A percentile compares a stretch with the other conserved stretches of the same genome.
These are phyloP conservation scores for Mactra quadrangularis DNA, from an alignment of 1,140 invertebrate species.

Conservation along the genomic window DNA sequence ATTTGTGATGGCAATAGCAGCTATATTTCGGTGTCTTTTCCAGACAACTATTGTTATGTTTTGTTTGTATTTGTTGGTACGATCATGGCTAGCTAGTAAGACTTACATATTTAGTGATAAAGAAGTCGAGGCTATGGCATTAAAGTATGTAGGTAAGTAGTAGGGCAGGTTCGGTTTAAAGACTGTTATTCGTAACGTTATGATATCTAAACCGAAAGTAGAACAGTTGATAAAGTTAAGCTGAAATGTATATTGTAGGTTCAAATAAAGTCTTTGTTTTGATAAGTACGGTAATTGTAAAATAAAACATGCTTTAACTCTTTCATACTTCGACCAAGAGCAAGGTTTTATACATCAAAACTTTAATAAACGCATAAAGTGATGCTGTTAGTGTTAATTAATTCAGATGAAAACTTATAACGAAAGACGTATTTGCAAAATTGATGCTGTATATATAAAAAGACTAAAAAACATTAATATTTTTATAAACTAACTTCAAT, in stretches of 20 bases:
- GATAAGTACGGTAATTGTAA: neutral
- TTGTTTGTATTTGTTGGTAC: constrained; percentile 18
- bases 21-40: too few species aligned
- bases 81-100: constrained; percentile 27
- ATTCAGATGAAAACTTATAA: too few species aligned
- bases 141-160: constrained; percentile 9
- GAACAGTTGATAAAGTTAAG: neutral
- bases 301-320: neutral
- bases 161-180: neutral
- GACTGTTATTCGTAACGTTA: neutral
- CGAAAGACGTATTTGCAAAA: too few species aligned
- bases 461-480: too few species aligned
- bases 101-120: constrained; percentile 29
- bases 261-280: too few species aligned
- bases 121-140: neutral
- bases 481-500: too few species aligned
- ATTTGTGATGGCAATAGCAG: too few species aligned
- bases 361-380: too few species aligned
- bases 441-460: too few species aligned
- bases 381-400: too few species aligned
- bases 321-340: neutral
- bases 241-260: too few species aligned
- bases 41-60: too few species aligned
- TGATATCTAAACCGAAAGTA: constrained; percentile 31
- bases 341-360: neutral